A percentile compares a stretch with the other conserved stretches of the same genome.
These are phyloP conservation scores for Amiota mariae DNA, from an alignment of 2,888 invertebrate species.

Conservation along the genomic window DNA sequence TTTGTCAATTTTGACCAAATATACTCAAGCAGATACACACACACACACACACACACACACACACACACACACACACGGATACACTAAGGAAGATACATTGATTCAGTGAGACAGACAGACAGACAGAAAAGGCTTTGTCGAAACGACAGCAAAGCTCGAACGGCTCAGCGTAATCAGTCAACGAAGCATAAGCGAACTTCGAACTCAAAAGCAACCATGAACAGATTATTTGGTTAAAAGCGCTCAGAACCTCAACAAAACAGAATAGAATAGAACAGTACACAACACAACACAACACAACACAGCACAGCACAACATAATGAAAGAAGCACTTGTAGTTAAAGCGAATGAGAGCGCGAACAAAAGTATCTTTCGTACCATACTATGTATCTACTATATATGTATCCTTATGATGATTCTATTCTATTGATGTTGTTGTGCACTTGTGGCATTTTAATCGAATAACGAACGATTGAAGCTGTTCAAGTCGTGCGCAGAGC, in stretches of 20 bases:
- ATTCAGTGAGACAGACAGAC: not conserved
- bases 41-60: no score
- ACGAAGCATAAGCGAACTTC: constrained; percentile 40
- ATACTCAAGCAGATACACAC: no score
- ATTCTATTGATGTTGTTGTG: constrained; percentile 44
- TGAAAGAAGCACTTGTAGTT: constrained; percentile 45
- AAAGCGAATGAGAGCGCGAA: constrained; percentile 38
- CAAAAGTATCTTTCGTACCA: not conserved
- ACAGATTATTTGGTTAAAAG: constrained; percentile 26
- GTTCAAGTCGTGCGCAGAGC: constrained; percentile 33
- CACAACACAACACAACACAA: no score
- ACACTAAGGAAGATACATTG: no score
- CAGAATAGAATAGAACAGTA: no score
- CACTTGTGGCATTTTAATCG: constrained; percentile 71
- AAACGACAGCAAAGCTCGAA: constrained; percentile 21
- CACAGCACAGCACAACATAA: no score
- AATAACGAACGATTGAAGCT: constrained; percentile 67
- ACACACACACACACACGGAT: no score
- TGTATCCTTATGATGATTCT: constrained; percentile 21
- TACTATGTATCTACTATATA: constrained; percentile 39
- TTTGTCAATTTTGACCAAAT: constrained; percentile 50
- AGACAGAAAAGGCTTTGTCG: constrained; percentile 6
- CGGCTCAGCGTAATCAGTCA: constrained; percentile 35
- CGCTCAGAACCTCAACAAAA: constrained; percentile 33
- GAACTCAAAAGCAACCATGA: constrained; percentile 11